Evolutionary conservation across 2,888 invertebrate species (phyloP).

Genomic region (Cataglyphis rosenhaueri): DNA sequence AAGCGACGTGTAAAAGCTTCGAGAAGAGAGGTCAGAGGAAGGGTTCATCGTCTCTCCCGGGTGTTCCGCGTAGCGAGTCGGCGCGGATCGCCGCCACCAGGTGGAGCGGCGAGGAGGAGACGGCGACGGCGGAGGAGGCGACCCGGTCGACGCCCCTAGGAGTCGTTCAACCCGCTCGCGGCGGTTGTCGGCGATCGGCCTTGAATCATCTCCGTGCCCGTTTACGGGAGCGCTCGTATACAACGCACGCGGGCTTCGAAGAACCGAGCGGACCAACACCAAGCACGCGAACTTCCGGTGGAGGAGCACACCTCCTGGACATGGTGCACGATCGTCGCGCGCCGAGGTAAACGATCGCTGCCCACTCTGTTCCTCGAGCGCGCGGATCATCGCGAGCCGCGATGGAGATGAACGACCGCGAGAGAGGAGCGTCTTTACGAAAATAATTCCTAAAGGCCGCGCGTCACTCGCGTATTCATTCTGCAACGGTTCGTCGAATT

Average conservation of each 20-base stretch:
- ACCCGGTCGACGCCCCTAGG: conserved; percentile 84
- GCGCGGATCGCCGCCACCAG: conserved; percentile 43
- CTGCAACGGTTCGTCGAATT: background rate
- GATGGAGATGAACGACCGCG: conserved; percentile 19
- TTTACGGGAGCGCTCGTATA: conserved; percentile 72
- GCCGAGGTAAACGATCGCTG: conserved; percentile 28
- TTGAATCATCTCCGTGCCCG: conserved; percentile 80
- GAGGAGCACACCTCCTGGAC: conserved; percentile 56
- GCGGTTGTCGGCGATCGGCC: conserved; percentile 78
- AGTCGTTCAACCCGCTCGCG: conserved; percentile 83
- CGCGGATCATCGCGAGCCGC: background rate
- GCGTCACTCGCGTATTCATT: background rate
- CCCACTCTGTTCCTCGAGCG: background rate
- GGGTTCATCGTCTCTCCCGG: conserved; percentile 57
- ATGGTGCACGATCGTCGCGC: conserved; percentile 57
- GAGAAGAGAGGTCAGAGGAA: conserved; percentile 42
- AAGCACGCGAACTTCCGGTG: conserved; percentile 70
- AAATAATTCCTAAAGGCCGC: conserved; percentile 1
- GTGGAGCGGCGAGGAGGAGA: conserved; percentile 40
- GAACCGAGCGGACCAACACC: conserved; percentile 63
- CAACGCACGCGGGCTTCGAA: conserved; percentile 69
- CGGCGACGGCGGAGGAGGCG: conserved; percentile 64
- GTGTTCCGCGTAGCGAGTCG: conserved; percentile 62
- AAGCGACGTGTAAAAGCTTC: conserved; percentile 18
- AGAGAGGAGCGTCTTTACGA: background rate